Percentiles rank a stretch among this genome's conserved stretches.
Conservation (phyloP, 1,140 invertebrate genomes). For the Agraylea sexmaculata region DNA sequence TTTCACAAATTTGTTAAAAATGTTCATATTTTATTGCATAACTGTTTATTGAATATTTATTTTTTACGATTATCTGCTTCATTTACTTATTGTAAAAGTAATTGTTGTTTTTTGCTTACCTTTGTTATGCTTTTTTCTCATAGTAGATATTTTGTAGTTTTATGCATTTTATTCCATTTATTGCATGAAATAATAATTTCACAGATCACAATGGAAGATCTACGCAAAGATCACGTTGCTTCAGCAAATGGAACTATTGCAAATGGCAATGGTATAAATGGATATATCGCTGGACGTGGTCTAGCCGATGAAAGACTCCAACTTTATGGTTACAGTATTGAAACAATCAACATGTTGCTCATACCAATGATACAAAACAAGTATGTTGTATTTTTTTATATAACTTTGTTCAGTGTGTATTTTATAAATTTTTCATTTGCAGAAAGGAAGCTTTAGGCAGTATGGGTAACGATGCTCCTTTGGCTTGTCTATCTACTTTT, state of each 20-base stretch:
- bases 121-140: neutral
- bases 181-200: constrained; percentile 13
- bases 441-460: constrained; percentile 97
- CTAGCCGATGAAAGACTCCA: constrained; percentile 73
- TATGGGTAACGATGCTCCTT: constrained; percentile 97
- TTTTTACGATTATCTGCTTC: too few relatives aligned
- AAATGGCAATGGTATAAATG: constrained; percentile 25
- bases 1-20: too few relatives aligned
- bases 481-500: constrained; percentile 91
- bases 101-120: neutral
- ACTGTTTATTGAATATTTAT: too few relatives aligned
- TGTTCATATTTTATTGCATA: too few relatives aligned
- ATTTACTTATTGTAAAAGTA: too few relatives aligned
- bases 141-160: neutral
- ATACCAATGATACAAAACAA: constrained; percentile 95
- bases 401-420: neutral
- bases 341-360: constrained; percentile 88
- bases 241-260: constrained; percentile 29
- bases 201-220: constrained; percentile 57
- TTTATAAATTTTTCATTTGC: constrained; percentile 25
- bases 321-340: constrained; percentile 89
- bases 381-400: constrained; percentile 41
- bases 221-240: constrained; percentile 40
- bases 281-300: constrained; percentile 37
- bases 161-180: constrained; percentile 8